Evolutionary conservation across 2,113 vertebrate species (phyloP).

Genomic region (Daboia siamensis): DNA sequence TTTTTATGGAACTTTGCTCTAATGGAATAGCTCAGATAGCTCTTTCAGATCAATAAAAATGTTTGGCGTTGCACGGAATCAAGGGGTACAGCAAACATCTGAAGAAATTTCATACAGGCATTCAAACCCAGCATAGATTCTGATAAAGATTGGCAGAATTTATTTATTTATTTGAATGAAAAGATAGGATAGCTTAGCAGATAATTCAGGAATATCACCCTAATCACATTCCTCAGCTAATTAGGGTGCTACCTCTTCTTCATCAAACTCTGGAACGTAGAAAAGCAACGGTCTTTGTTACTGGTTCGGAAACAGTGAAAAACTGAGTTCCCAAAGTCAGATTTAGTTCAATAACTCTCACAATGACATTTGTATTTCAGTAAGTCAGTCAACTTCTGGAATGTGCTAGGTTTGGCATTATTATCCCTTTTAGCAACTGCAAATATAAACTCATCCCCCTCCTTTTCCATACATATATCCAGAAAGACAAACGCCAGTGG

Average conservation of each 20-base stretch:
- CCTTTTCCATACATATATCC: neutral
- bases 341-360: neutral
- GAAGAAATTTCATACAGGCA: conserved; percentile 16
- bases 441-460: conserved; percentile 1
- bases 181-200: conserved; percentile 40
- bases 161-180: neutral
- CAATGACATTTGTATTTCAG: neutral
- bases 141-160: conserved; percentile 45
- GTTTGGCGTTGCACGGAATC: conserved; percentile 7
- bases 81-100: conserved; percentile 32
- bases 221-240: conserved; percentile 56
- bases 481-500: neutral
- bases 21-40: neutral
- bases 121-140: conserved; percentile 52
- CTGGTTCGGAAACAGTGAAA: neutral
- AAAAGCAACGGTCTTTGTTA: neutral
- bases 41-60: conserved; percentile 11
- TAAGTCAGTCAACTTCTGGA: neutral
- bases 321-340: neutral
- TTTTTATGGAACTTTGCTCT: neutral
- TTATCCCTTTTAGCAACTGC: conserved; percentile 32
- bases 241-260: neutral
- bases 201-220: conserved; percentile 49
- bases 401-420: rapidly evolving
- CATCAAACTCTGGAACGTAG: rapidly evolving